These are phyloP conservation scores for Sialia sialis DNA, from an alignment of 2,113 vertebrate genomes.

Conservation along the genomic window DNA sequence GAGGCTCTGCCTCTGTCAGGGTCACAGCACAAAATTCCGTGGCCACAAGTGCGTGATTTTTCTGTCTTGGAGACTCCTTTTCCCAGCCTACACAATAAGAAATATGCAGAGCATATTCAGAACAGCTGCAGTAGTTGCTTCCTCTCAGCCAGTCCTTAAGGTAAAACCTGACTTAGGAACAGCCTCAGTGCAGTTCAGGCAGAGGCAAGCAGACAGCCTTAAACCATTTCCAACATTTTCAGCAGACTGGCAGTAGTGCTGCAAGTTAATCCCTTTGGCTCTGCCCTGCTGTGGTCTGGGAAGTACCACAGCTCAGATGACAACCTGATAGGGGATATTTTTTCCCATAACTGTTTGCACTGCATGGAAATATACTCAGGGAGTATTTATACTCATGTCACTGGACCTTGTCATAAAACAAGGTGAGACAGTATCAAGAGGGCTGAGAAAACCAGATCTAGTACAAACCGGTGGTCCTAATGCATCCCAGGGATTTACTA, in stretches of 20 bases:
- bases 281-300: background rate
- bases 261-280: background rate
- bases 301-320: background rate
- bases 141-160: background rate
- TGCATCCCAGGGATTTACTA: background rate
- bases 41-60: background rate
- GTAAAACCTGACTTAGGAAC: background rate
- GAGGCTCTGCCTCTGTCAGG: background rate
- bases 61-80: background rate
- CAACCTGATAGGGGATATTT: background rate
- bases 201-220: background rate
- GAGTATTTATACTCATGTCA: background rate
- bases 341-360: background rate
- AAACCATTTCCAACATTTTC: background rate
- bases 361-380: background rate
- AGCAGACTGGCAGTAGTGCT: background rate
- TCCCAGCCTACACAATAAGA: background rate
- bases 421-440: background rate
- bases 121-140: background rate
- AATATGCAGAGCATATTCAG: background rate
- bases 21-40: background rate
- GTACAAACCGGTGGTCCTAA: background rate
- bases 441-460: background rate
- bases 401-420: background rate
- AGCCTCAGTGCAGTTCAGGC: background rate